Evolutionary conservation across 2,888 invertebrate genomes (phyloP), one percentile per base, ranked within the genome.

Genomic region (Amphipoea oculea): DNA sequence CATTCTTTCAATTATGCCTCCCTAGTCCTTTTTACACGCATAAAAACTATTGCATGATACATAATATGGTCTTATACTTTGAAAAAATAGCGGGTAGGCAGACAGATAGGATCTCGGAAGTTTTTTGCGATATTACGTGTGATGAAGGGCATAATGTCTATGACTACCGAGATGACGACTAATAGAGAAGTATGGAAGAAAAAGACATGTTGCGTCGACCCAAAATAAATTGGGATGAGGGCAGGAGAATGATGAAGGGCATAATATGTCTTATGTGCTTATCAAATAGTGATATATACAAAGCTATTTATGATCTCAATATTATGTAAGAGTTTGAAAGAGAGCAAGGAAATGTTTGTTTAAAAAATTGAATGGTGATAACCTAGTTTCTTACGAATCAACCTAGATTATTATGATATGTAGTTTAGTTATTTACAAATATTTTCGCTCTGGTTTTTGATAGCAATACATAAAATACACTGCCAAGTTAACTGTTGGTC

Each of bases 331-430:
- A 68, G n/a, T 81, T 73, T 65, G 23, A n/a, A 60, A 51, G n/a
- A 6, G 1, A 12, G 7, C 4, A 23, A 65, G 29, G 17, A 74
- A 69, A 68, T 48, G 9, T 29, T 11, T 57, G n/a, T 7, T 63
- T 51, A 40, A 36, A 65, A 67, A 36, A 65, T 17, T 40, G 9
- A 40, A 36, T 12, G 54, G n/a, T 12, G 74, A 86, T 83, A 86
- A 82, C 78, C 83, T 69, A 82, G n/a, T 68, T 86, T 69, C 36
- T 17, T 48, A 69, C 29, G 36, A 81, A 82, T 54, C 36, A 67
- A 71, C 72, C 29, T 60, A 42, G 62, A 72, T 68, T 57, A 57
- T 69, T 51, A 14, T 60, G 57, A 71, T 74, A 36, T 65, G 1
- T 17, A 42, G 62, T 77, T 75, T 36, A 63, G n/a, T 51, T 54